Evolutionary conservation across 2,888 invertebrate species (phyloP), one percentile per base, ranked within the genome.

Genomic region (Hipparchia semele): DNA sequence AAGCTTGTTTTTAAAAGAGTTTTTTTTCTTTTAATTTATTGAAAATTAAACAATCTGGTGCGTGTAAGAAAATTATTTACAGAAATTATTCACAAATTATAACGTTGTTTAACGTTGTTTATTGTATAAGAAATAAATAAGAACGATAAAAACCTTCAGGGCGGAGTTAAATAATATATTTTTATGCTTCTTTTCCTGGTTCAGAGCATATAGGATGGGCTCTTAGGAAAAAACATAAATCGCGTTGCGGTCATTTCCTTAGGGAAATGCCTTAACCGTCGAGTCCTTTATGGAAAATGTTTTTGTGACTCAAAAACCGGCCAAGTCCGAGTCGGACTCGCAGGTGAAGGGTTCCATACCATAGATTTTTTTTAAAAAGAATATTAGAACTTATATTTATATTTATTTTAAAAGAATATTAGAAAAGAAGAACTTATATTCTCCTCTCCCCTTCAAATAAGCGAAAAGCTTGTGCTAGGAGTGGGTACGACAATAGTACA

Each of bases 171-270:
- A 64, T 49, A 7, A 49, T 64, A 2, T 64, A 61, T 61, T 64
- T 46, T 61, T 61, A 51, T 64, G 13, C 64, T 51, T 49, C 7
- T 49, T 64, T 64, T 51, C 64, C 65, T n/a, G 53, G 51, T 53
- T 33, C 65, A 33, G 51, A 56, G 54, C 39, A 67, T 45, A 67
- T 5, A 67, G 9, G 67, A 67, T 54, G 54, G 51, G 65, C 51
- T 39, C 12, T 53, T 66, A 45, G 33, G 66, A 45, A 67, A 13
- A 45, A 67, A 56, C 67, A 67, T 56, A 67, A 67, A 56, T 67
- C 67, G 67, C 56, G 56, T 56, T 67, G 56, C 56, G 67, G 67
- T 67, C 67, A 67, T 67, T 67, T 56, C 67, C 54, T 67, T 58
- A 67, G 67, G 67, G 67, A 67, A 67, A 67, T 67, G 56, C 56